phyloP scores from a whole-genome alignment of 2,888 invertebrate species.

The Lepeophtheirus nordmannii region DNA sequence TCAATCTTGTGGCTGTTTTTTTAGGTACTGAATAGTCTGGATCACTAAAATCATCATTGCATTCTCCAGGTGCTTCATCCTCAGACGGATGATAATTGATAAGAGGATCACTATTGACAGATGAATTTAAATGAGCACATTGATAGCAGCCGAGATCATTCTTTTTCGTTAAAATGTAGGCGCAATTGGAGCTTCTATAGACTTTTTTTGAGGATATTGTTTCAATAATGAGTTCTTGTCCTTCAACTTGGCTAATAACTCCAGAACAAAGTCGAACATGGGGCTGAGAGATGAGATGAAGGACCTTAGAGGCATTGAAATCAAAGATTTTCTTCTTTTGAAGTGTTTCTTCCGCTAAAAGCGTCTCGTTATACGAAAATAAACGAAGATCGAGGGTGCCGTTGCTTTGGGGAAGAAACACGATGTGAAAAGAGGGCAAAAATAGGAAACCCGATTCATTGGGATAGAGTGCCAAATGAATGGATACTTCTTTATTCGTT shows the following conservation, averaged over 20 bases:
- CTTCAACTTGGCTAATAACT: neutral
- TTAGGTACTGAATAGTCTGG: neutral
- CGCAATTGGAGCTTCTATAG: neutral
- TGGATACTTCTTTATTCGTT: neutral
- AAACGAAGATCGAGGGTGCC: neutral
- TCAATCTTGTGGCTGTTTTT: neutral
- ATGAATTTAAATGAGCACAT: neutral
- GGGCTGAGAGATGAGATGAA: neutral
- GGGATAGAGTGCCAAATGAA: neutral
- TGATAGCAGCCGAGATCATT: neutral
- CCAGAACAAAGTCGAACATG: neutral
- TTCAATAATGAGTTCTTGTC: neutral
- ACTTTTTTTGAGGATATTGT: neutral
- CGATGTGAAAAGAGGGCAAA: neutral
- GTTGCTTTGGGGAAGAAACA: neutral
- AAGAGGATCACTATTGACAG: neutral
- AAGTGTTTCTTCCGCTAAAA: neutral
- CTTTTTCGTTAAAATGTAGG: neutral
- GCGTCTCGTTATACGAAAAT: neutral
- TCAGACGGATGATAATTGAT: neutral
- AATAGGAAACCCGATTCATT: neutral
- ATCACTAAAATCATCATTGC: neutral
- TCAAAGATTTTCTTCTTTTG: neutral
- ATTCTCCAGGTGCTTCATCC: neutral
- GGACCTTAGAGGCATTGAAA: neutral